phyloP scores from a whole-genome alignment of 2,113 vertebrate genomes.

The Mandrillus leucophaeus region DNA sequence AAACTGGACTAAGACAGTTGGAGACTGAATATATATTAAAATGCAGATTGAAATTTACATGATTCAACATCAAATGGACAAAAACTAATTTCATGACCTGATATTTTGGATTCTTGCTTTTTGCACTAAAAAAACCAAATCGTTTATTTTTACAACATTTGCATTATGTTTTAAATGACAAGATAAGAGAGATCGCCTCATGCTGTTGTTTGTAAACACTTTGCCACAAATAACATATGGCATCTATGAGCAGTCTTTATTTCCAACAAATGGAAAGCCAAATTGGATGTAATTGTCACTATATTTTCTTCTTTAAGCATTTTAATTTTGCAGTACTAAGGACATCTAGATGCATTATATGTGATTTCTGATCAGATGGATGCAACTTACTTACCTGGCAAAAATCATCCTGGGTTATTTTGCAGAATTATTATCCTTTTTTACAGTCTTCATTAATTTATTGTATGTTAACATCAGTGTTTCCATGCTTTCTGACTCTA shows the following conservation, averaged over 20 bases:
- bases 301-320: constrained; percentile 4
- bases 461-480: constrained; percentile 59
- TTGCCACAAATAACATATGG: constrained; percentile 42
- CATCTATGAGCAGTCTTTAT: constrained; percentile 28
- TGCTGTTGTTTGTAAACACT: constrained; percentile 39
- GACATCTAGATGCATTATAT: not conserved
- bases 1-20: not conserved
- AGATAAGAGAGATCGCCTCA: constrained; percentile 12
- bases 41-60: constrained; percentile 48
- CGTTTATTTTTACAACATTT: constrained; percentile 47
- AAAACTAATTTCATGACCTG: constrained; percentile 45
- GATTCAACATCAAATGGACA: not conserved
- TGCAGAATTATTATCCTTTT: constrained; percentile 53
- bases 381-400: constrained; percentile 28
- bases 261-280: constrained; percentile 49
- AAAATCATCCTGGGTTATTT: constrained; percentile 50
- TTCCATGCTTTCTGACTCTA: constrained; percentile 59
- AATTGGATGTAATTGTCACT: constrained; percentile 30
- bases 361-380: constrained; percentile 44
- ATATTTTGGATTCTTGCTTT: not conserved
- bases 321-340: not conserved
- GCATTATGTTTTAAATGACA: constrained; percentile 43
- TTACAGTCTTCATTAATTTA: constrained; percentile 55
- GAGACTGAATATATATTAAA: constrained; percentile 33
- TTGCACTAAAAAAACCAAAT: constrained; percentile 31